These are phyloP conservation scores for Matsumyia berberina DNA, from an alignment of 2,888 invertebrate species.

Conservation along the genomic window DNA sequence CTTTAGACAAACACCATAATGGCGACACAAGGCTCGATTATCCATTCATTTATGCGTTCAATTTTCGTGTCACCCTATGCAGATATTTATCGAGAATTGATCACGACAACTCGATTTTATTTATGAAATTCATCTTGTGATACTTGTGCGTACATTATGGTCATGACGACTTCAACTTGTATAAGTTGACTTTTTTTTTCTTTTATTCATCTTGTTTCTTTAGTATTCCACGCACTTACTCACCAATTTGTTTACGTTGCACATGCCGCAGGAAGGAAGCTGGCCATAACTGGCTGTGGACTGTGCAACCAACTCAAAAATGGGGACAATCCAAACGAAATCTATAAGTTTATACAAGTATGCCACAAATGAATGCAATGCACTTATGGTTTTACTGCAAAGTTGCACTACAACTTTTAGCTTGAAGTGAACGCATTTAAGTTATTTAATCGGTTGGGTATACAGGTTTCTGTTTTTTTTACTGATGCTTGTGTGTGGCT, in stretches of 20 bases:
- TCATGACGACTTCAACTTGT: slow-evolving; percentile 14
- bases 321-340: slow-evolving; percentile 15
- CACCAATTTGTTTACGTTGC: neutral
- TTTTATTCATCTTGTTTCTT: no score
- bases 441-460: slow-evolving; percentile 31
- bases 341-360: slow-evolving; percentile 18
- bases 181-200: slow-evolving; percentile 15
- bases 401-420: slow-evolving; percentile 23
- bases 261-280: slow-evolving; percentile 30
- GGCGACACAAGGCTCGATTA: neutral
- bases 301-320: slow-evolving; percentile 1
- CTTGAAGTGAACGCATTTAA: slow-evolving; percentile 9
- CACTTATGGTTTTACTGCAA: neutral
- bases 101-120: slow-evolving; percentile 31
- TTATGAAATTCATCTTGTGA: slow-evolving; percentile 48
- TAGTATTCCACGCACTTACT: neutral
- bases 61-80: slow-evolving; percentile 35
- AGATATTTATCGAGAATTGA: slow-evolving; percentile 1
- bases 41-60: slow-evolving; percentile 8
- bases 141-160: slow-evolving; percentile 18
- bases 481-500: neutral
- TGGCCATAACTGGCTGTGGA: neutral
- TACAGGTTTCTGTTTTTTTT: slow-evolving; percentile 25
- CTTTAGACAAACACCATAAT: slow-evolving; percentile 7
- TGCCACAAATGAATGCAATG: neutral